phyloP scores from a whole-genome alignment of 2,888 invertebrate genomes.

The Mythimna pallens region DNA sequence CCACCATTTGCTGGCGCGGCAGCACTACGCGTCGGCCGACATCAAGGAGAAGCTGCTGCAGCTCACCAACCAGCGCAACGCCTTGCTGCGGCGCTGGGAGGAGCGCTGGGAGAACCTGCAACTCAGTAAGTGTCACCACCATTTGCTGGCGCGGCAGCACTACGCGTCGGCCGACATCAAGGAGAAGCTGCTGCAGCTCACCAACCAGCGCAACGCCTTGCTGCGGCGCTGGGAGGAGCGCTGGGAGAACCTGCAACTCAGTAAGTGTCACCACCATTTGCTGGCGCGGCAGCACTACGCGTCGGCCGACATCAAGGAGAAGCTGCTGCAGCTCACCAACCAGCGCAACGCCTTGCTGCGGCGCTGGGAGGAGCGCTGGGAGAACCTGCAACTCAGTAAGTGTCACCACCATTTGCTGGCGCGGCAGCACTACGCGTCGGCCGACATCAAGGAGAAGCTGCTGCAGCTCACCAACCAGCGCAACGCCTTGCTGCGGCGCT shows the following conservation, averaged over 20 bases:
- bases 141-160: slow-evolving; percentile 97
- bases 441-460: slow-evolving; percentile 98
- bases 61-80: slow-evolving; percentile 97
- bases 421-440: slow-evolving; percentile 98
- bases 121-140: slow-evolving; percentile 93
- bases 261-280: slow-evolving; percentile 92
- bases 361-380: slow-evolving; percentile 99
- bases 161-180: slow-evolving; percentile 98
- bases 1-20: slow-evolving; percentile 94
- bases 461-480: slow-evolving; percentile 97
- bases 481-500: slow-evolving; percentile 97
- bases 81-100: slow-evolving; percentile 99
- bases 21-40: slow-evolving; percentile 98
- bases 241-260: slow-evolving; percentile 99
- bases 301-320: slow-evolving; percentile 97
- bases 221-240: slow-evolving; percentile 99
- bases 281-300: slow-evolving; percentile 98
- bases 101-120: slow-evolving; percentile 99
- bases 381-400: slow-evolving; percentile 99
- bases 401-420: slow-evolving; percentile 92
- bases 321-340: slow-evolving; percentile 97
- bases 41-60: slow-evolving; percentile 98
- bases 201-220: slow-evolving; percentile 97
- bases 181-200: slow-evolving; percentile 97
- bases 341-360: slow-evolving; percentile 98